A percentile compares a stretch with the other conserved stretches of the same genome.
Evolutionary conservation across 1,140 invertebrate genomes (phyloP).

Genomic region (Tribolium castaneum): DNA sequence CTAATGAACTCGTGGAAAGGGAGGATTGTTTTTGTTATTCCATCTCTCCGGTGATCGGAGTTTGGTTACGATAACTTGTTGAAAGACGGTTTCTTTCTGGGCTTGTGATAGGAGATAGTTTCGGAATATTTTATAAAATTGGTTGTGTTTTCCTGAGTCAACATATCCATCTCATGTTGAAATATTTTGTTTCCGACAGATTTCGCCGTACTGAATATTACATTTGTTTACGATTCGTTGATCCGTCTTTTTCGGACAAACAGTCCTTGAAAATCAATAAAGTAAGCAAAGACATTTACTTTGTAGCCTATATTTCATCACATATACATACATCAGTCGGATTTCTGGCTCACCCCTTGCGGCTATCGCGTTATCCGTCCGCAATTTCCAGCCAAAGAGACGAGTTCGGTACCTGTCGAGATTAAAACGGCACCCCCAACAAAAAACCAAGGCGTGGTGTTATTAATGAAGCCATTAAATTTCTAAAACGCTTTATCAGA

Average conservation of each 20-base stretch:
- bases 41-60: too few relatives aligned
- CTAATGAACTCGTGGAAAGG: too few relatives aligned
- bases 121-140: too few relatives aligned
- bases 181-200: not conserved
- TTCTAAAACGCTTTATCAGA: conserved; percentile 57
- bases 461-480: conserved; percentile 58
- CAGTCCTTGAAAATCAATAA: not conserved
- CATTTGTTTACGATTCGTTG: not conserved
- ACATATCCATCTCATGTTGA: not conserved
- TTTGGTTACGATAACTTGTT: too few relatives aligned
- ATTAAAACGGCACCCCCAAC: conserved; percentile 35
- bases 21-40: too few relatives aligned
- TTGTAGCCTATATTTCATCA: not conserved
- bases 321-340: not conserved
- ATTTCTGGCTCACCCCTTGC: not conserved
- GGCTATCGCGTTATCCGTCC: conserved; percentile 18
- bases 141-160: not conserved
- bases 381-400: conserved; percentile 41
- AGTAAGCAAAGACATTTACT: not conserved
- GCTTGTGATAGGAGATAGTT: too few relatives aligned
- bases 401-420: conserved; percentile 36
- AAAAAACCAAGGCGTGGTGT: conserved; percentile 37
- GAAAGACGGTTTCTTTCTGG: too few relatives aligned
- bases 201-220: not conserved
- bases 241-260: not conserved